Evolutionary conservation across 1,140 invertebrate genomes (phyloP).

Genomic region (Nixonia krombeini): DNA sequence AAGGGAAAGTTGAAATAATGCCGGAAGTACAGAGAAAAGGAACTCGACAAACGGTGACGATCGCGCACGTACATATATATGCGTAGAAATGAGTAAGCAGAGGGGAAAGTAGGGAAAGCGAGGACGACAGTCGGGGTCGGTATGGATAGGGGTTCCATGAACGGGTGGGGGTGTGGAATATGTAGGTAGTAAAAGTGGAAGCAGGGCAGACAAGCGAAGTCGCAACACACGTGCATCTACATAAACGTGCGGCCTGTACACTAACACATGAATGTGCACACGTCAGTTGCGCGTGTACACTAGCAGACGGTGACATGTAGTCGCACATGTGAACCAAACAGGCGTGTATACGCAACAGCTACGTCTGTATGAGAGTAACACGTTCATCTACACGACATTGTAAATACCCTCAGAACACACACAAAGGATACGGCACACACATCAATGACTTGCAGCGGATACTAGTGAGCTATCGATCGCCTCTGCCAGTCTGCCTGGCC

Average conservation of each 20-base stretch:
- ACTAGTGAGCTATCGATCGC: constrained; percentile 41
- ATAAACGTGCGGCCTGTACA: not conserved
- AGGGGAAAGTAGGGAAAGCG: constrained; percentile 16
- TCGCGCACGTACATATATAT: not conserved
- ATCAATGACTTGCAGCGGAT: constrained; percentile 28
- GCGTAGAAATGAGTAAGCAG: constrained; percentile 20
- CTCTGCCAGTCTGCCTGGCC: constrained; percentile 21
- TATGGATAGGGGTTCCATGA: constrained; percentile 14
- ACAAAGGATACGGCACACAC: no score
- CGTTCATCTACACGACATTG: no score
- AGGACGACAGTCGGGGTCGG: constrained; percentile 21
- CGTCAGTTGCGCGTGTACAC: no score
- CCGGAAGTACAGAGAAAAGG: no score
- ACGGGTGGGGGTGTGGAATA: constrained; percentile 4
- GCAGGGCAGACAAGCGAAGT: constrained; percentile 30
- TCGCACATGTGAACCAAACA: no score
- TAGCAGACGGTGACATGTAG: no score
- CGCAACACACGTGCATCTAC: constrained; percentile 2
- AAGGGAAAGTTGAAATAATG: no score
- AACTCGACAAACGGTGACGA: no score
- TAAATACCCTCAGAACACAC: no score
- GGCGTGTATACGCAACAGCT: no score
- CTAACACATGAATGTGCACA: not conserved
- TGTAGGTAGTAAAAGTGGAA: constrained; percentile 12
- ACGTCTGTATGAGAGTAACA: no score